phyloP scores from a whole-genome alignment of 2,113 vertebrate genomes.

The Nansenia antarctica region DNA sequence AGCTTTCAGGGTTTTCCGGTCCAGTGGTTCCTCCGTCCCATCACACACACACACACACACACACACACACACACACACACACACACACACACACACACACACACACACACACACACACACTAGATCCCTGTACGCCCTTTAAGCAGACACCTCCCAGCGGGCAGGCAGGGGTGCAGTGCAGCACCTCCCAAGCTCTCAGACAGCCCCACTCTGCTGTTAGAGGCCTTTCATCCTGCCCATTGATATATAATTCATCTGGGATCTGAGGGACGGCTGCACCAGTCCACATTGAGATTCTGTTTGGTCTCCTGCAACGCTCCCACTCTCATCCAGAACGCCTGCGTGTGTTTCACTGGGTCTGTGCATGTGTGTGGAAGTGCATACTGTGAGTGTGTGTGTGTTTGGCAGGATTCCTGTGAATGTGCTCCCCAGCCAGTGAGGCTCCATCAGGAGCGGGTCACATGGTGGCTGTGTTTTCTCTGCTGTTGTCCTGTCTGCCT shows the following conservation, averaged over 20 bases:
- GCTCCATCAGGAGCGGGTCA: constrained; percentile 51
- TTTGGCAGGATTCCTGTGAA: constrained; percentile 55
- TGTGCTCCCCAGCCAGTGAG: constrained; percentile 36
- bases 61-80: not conserved
- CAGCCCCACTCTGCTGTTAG: constrained; percentile 48
- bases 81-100: not conserved
- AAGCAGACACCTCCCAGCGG: constrained; percentile 12
- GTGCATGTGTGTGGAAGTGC: too few species aligned
- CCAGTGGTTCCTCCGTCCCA: not conserved
- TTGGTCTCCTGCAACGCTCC: constrained; percentile 65
- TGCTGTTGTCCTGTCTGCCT: constrained; percentile 44
- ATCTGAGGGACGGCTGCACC: constrained; percentile 68
- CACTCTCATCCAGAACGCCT: constrained; percentile 13
- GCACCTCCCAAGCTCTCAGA: constrained; percentile 49
- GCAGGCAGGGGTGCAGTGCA: not conserved
- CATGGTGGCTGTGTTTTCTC: constrained; percentile 39
- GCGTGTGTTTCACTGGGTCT: too few species aligned
- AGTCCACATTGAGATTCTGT: constrained; percentile 74
- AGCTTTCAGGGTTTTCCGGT: not conserved
- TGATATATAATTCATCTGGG: constrained; percentile 81
- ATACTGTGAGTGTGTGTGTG: constrained; percentile 20
- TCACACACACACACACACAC: not conserved
- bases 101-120: not conserved
- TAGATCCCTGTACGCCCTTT: constrained; percentile 49
- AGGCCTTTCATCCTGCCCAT: constrained; percentile 69